Base-by-base conservation (phyloP, 2,113 vertebrate species). In the Nanorana parkeri region DNA sequence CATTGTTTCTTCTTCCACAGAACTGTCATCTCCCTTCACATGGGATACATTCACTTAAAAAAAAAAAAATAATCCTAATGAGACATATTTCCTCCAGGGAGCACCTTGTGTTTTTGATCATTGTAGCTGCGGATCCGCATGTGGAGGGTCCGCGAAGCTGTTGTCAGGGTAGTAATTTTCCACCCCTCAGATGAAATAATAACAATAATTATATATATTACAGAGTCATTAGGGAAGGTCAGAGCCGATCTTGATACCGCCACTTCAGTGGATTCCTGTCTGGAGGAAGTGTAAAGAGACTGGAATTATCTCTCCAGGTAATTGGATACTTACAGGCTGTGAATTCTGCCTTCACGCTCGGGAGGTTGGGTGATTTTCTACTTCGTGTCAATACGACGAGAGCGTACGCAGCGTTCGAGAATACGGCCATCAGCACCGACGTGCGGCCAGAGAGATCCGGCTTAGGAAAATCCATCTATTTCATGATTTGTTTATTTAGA, bases 121-220 rank as follows among this genome's bases (percentile, higher is more conserved):
- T 47, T 47, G 11, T 47, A 47, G 41, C 11, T 47, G 41, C 10
- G 41, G 41, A 47, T 47, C 41, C 3, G 41, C 13, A 47, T 47
- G 41, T 47, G 41, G 41, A 47, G 41, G 41, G 41, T 11, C 28
- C 32, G 17, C 21, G 21, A 11, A 13, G 56, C 19, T 60, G 28
- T 16, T 5, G 54, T 23, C 26, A 32, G 47, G 26, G 26, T 74
- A 29, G 71, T 60, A 58, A 74, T 74, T 74, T 74, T 55, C 41
- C 71, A 55, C 71, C 71, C 71, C 58, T 74, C 54, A 74, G 71
- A 74, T 74, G 54, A 29, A 74, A 74, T 74, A 73, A 73, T 73
- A 74, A 60, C 71, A 74, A 74, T 74, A 74, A 74, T 74, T 74
- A 74, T 74, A 55, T 60, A 74, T 23, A 74, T 74, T 74, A 72